Evolutionary conservation across 2,888 invertebrate species (phyloP).

Genomic region (Chelonus formosanus): DNA sequence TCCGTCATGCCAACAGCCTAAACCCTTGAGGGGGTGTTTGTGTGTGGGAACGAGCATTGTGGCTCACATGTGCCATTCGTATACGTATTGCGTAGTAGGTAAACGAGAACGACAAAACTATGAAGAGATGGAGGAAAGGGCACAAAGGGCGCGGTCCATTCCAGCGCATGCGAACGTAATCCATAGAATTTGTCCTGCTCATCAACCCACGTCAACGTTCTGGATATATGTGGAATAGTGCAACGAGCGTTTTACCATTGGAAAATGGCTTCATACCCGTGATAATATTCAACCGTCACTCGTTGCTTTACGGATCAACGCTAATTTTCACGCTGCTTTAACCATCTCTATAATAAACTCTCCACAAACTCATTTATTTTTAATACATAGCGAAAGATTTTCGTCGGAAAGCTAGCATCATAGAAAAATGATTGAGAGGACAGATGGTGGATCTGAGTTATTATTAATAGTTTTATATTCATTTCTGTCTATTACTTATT

Average conservation of each 20-base stretch:
- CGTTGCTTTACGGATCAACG: conserved; percentile 14
- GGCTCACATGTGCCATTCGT: conserved; percentile 69
- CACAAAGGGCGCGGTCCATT: conserved; percentile 59
- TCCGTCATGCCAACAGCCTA: conserved; percentile 18
- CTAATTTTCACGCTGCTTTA: conserved; percentile 18
- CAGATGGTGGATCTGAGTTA: too few relatives aligned
- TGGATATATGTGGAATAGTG: conserved; percentile 9
- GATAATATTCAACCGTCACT: not conserved
- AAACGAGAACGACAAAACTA: conserved; percentile 25
- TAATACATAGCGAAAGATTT: too few relatives aligned
- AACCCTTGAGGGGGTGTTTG: conserved; percentile 38
- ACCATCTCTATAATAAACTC: not conserved
- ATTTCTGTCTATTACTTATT: too few relatives aligned
- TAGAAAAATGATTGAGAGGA: too few relatives aligned
- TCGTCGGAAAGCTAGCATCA: too few relatives aligned
- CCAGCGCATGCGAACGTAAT: conserved; percentile 60
- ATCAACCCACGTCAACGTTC: conserved; percentile 1
- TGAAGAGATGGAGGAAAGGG: conserved; percentile 48
- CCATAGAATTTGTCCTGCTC: conserved; percentile 37
- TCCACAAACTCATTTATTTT: too few relatives aligned
- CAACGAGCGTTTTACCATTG: conserved; percentile 27
- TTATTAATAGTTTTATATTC: too few relatives aligned
- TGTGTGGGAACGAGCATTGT: conserved; percentile 70
- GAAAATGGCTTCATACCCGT: conserved; percentile 38
- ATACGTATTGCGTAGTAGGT: conserved; percentile 38